Base-by-base conservation (phyloP, 2,797 vertebrate species). In the Monodelphis domestica region DNA sequence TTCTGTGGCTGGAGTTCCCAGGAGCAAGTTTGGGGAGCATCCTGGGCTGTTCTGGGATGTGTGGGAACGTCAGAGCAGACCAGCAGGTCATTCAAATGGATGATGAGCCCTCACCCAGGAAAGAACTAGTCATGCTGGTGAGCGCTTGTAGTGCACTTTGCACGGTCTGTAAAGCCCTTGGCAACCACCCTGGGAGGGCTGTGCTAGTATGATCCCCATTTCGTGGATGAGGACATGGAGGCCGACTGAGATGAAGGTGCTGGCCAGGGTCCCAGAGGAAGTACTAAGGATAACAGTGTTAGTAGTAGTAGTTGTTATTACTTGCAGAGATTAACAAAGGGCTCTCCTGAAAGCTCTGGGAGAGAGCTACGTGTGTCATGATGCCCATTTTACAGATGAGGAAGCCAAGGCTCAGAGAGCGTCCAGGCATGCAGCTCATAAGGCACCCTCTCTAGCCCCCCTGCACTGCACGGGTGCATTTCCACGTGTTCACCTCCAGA, bases 1-100 rank as follows among this genome's bases (percentile, higher is more conserved):
- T 5, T 45, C 30, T 0, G 7, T 0, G 9, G 38, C 33, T 30
- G 3, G 4, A 63, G 59, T n/a, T 33, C n/a, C n/a, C 14, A 17
- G 12, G 56, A 30, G 56, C 63, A 63, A n/a, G 59, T 63, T n/a
- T 17, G 14, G 33, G 59, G 1, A 5, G n/a, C 59, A 59, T 17
- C 59, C 59, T n/a, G 30, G 33, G 59, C 15, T 63, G 12, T n/a
- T 63, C 33, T 45, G n/a, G 38, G 38, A 11, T 1, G 9, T 0
- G 15, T 12, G 63, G 70, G 38, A 17, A 45, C n/a, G 15, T 7
- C n/a, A 3, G n/a, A 3, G 38, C 70, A 10, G 3, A 38, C 38
- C 2, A 45, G 6, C 0, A 6, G 59, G 33, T 57, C 15, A 33
- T n/a, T 59, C 59, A 30, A 11, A 9, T 11, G 12, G 57, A 14